Base-by-base conservation (phyloP, 2,888 invertebrate genomes). In the Ichneumoninae sp. region DNA sequence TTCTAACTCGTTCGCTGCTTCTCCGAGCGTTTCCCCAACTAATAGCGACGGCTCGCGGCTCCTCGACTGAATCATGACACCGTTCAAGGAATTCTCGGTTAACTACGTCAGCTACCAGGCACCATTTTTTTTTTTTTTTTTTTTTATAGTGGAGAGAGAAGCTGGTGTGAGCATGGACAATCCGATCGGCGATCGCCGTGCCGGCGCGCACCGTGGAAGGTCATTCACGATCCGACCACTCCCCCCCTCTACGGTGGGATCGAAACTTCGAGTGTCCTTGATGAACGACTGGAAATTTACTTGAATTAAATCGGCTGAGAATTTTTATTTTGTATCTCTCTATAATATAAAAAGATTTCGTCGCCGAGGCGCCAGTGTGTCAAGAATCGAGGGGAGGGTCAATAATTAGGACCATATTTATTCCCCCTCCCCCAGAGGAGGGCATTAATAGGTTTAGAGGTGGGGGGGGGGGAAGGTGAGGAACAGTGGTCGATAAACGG, bases 41-140 rank as follows among this genome's bases (percentile, higher is more conserved):
- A 50, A 77, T 83, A 73, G 44, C 44, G 19, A 26, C 19, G 22
- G 26, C 22, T 3, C 33, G 36, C 54, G 47, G 54, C 40, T 74
- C 68, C 22, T 22, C 30, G 63, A 79, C 75, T 84, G 81, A 76
- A 85, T 79, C 85, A 75, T 80, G 76, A 76, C 66, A 79, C 73
- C 66, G 82, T 76, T 85, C 79, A 76, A 44, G 79, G 63, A 80
- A 83, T 85, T 83, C 80, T 81, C 66, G 73, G 80, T 50, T 47
- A 44, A 76, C 44, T 40, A 50, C 79, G 83, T 77, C 71, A 85
- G 75, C 30, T 63, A 66, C 44, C 2, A 57, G 47, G 50, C 22
- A 68, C 68, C 3, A 36, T 79, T 82, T 60, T 73, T 83, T 74
- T 52, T 70, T 47, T 47, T 65, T 71, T 40, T 52, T 36, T 7